Evolutionary conservation across 2,113 vertebrate species (phyloP).

Genomic region (Gallinago undulata): DNA sequence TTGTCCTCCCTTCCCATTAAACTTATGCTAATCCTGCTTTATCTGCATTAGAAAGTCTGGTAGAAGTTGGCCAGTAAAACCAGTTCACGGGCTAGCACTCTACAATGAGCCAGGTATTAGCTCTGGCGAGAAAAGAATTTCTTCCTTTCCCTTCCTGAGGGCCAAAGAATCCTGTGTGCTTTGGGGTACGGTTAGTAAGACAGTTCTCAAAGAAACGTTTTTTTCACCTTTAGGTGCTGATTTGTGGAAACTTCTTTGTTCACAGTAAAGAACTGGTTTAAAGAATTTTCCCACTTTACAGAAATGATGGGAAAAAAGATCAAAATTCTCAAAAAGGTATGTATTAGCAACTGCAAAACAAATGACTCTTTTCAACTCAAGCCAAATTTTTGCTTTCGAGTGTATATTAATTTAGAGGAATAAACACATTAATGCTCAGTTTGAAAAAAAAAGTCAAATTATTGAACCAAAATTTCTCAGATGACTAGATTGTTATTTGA

Average conservation of each 20-base stretch:
- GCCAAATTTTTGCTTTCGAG: not conserved
- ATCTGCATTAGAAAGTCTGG: not conserved
- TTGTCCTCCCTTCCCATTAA: not conserved
- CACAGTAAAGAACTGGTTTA: not conserved
- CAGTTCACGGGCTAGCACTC: not conserved
- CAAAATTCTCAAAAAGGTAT: not conserved
- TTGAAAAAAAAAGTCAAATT: not conserved
- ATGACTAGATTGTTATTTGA: not conserved
- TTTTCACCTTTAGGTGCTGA: not conserved
- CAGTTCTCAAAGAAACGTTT: not conserved
- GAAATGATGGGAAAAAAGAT: not conserved
- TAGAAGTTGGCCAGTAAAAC: not conserved
- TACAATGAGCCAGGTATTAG: not conserved
- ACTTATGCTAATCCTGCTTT: not conserved
- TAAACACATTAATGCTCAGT: not conserved
- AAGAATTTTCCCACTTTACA: not conserved
- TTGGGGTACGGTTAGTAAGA: not conserved
- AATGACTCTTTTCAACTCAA: not conserved
- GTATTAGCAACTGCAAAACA: not conserved
- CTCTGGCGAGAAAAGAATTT: not conserved
- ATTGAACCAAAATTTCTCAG: not conserved
- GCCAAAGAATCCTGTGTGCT: not conserved
- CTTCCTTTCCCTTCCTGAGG: not conserved
- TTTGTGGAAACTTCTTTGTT: not conserved
- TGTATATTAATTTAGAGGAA: not conserved